These are phyloP conservation scores for Morelia viridis DNA, from an alignment of 2,797 vertebrate genomes.

Conservation along the genomic window DNA sequence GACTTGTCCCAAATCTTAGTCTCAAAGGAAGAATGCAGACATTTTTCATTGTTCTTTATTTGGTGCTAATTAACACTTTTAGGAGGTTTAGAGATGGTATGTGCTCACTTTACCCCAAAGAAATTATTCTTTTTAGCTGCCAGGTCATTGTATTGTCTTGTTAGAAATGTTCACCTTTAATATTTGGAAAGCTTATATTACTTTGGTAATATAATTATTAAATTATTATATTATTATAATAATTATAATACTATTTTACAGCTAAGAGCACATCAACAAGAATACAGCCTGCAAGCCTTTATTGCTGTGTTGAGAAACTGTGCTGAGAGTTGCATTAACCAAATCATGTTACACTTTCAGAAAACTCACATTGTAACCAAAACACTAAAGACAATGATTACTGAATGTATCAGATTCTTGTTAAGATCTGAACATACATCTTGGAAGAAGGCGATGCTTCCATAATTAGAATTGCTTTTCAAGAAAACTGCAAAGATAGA, in stretches of 20 bases:
- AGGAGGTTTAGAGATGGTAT: conserved; percentile 55
- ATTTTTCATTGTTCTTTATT: conserved; percentile 72
- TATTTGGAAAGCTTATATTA: conserved; percentile 58
- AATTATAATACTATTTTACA: background rate
- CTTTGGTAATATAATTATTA: background rate
- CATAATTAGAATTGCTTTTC: background rate
- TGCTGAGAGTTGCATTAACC: conserved; percentile 26
- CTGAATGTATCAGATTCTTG: background rate
- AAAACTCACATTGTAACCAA: conserved; percentile 37
- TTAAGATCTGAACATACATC: background rate
- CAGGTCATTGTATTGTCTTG: conserved; percentile 60
- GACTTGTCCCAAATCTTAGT: conserved; percentile 67
- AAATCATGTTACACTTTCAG: conserved; percentile 13
- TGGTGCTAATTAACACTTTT: conserved; percentile 75
- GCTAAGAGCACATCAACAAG: conserved; percentile 44
- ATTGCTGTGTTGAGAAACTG: conserved; percentile 38
- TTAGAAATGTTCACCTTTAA: conserved; percentile 60
- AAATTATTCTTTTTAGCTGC: conserved; percentile 56
- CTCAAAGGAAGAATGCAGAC: conserved; percentile 68
- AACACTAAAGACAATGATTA: conserved; percentile 7
- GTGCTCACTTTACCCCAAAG: conserved; percentile 55
- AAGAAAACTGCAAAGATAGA: background rate
- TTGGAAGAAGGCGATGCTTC: background rate
- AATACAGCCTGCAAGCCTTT: conserved; percentile 39
- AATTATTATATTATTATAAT: too few species aligned